Conservation (phyloP, 2,797 vertebrate species). For the Urocyon cinereoargenteus region DNA sequence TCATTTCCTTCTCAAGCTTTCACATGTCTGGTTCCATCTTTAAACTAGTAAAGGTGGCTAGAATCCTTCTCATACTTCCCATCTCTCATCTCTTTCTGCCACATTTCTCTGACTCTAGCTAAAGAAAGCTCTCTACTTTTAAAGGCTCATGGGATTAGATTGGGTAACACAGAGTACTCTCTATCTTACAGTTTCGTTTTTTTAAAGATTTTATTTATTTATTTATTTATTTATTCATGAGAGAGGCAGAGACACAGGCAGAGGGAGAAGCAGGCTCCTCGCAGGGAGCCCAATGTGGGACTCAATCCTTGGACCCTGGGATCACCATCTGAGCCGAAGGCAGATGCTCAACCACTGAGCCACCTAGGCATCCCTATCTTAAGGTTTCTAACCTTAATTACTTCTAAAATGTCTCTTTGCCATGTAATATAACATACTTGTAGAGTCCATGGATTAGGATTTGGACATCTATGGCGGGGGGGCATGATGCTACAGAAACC, state of each 20-base stretch:
- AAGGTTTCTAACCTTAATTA: not conserved
- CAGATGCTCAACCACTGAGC: too few relatives aligned
- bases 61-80: not conserved
- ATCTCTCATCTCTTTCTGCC: not conserved
- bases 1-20: not conserved
- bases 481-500: not conserved
- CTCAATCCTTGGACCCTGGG: too few relatives aligned
- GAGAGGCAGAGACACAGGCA: too few relatives aligned
- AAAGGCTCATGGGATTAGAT: not conserved
- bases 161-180: not conserved
- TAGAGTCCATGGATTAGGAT: not conserved
- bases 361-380: not conserved
- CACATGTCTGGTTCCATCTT: not conserved
- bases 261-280: too few relatives aligned
- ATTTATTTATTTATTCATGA: too few relatives aligned
- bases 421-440: not conserved
- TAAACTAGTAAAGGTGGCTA: not conserved
- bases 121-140: not conserved
- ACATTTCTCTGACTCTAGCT: not conserved
- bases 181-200: not conserved
- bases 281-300: too few relatives aligned
- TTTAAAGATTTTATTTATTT: too few relatives aligned
- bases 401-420: not conserved
- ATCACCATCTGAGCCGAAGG: too few relatives aligned
- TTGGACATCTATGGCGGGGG: not conserved